Evolutionary conservation across 2,113 vertebrate genomes (phyloP), one percentile per base, ranked within the genome.

Genomic region (Burhinus oedicnemus): DNA sequence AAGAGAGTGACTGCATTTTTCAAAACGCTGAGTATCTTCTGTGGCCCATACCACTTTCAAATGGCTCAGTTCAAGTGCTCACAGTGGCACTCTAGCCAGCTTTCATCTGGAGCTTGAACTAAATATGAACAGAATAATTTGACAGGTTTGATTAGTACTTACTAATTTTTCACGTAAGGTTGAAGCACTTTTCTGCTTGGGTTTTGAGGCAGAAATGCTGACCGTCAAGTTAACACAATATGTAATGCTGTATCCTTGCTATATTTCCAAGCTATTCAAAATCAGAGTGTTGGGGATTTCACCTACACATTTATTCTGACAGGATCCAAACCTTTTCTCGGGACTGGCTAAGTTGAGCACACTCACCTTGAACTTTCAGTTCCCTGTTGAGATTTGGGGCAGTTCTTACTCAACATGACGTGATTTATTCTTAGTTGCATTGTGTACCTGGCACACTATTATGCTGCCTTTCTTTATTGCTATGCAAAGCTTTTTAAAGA

Each of bases 391-490:
- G 52, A 69, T 75, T 34, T 49, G 38, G 19, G 42, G 17, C 47
- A 44, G 26, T 42, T 83, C 16, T 54, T 64, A 26, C 40, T 69
- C 51, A 51, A 42, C 21, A 7, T 16, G 36, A 42, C 5, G 4
- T 22, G 15, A 44, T 82, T 77, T 65, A 49, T 54, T 58, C 9
- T 34, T 62, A 27, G 8, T 44, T 61, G 21, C 23, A 4, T 26
- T 64, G 15, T 2, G 0, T 42, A 26, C 14, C 42, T 57, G 23
- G 5, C 8, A 57, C 0, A 1, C 12, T 19, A 11, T 38, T 62
- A 25, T 8, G 1, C 2, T 44, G 8, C 9, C 1, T 19, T 8
- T 26, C 40, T 7, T 34, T 62, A 19, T 54, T 22, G 0, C 17
- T 61, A 11, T 12, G 49, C 6, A 27, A 55, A 62, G 12, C 7